Percentiles rank a stretch among this genome's conserved stretches.
Evolutionary conservation across 2,113 vertebrate species (phyloP).

Genomic region (Raja brachyura): DNA sequence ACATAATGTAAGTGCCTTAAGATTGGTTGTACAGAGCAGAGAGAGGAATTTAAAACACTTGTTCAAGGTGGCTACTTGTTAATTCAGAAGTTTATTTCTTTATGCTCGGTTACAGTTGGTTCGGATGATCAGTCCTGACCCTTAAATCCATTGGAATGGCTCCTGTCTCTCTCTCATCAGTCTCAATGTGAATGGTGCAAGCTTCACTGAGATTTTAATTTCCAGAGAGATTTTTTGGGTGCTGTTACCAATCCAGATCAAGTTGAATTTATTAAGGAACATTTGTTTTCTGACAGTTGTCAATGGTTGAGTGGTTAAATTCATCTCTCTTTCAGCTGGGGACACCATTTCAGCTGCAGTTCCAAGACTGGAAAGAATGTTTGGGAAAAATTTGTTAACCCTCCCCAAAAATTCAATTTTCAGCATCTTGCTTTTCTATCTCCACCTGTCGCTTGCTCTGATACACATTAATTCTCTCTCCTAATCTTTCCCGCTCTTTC

Average conservation of each 20-base stretch:
- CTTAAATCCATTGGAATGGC: neutral
- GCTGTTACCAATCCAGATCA: neutral
- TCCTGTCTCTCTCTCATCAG: neutral
- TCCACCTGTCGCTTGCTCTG: neutral
- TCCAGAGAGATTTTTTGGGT: neutral
- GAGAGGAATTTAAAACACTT: neutral
- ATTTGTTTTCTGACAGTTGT: conserved; percentile 8
- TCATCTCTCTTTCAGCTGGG: neutral
- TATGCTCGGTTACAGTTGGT: neutral
- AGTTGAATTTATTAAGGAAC: neutral
- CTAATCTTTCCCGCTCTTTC: neutral
- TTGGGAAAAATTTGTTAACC: neutral
- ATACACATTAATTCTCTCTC: neutral
- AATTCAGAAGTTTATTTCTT: neutral
- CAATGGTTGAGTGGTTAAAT: neutral
- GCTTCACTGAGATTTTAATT: conserved; percentile 3
- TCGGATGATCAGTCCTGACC: neutral
- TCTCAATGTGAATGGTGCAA: neutral
- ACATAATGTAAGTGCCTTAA: neutral
- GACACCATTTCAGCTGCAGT: neutral
- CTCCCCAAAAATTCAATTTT: neutral
- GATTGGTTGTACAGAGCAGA: neutral
- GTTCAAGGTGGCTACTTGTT: neutral
- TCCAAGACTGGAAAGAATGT: neutral
- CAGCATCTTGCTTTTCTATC: neutral